phyloP scores from a whole-genome alignment of 2,797 vertebrate species.

The Lagodon rhomboides region DNA sequence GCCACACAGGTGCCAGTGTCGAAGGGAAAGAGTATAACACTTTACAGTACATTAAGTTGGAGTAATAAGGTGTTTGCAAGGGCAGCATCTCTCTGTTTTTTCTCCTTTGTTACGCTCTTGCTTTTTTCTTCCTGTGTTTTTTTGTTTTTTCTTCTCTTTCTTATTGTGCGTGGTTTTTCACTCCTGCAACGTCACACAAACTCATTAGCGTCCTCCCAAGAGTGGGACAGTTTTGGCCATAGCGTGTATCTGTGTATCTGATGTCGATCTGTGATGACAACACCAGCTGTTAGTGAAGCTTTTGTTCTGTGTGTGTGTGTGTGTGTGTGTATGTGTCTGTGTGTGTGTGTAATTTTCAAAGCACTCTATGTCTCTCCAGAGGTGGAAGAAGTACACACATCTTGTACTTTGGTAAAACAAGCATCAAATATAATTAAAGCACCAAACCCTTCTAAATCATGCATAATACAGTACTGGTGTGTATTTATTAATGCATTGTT shows the following conservation, averaged over 20 bases:
- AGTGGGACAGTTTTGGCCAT: neutral
- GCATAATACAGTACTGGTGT: too few species aligned
- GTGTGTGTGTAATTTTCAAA: constrained; percentile 32
- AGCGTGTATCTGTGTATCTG: constrained; percentile 31
- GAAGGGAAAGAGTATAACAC: constrained; percentile 57
- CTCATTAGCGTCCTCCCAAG: constrained; percentile 2
- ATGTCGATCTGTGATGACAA: constrained; percentile 56
- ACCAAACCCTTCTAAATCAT: too few species aligned
- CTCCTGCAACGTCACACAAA: constrained; percentile 30
- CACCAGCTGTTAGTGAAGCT: constrained; percentile 50
- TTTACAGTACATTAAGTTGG: constrained; percentile 76
- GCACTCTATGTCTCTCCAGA: constrained; percentile 10
- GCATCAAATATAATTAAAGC: too few species aligned
- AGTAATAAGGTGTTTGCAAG: constrained; percentile 63
- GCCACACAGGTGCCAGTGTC: constrained; percentile 44
- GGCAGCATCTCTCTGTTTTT: constrained; percentile 35
- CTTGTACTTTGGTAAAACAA: too few species aligned
- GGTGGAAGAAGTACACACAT: too few species aligned
- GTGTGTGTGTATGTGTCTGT: neutral
- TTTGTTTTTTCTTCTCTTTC: constrained; percentile 15
- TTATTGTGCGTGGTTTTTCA: constrained; percentile 23
- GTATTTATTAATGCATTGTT: too few species aligned
- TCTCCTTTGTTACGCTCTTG: constrained; percentile 21
- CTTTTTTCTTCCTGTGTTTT: constrained; percentile 8
- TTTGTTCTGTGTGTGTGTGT: neutral